Evolutionary conservation across 2,888 invertebrate species (phyloP).

Genomic region (Ormyrus thymus): DNA sequence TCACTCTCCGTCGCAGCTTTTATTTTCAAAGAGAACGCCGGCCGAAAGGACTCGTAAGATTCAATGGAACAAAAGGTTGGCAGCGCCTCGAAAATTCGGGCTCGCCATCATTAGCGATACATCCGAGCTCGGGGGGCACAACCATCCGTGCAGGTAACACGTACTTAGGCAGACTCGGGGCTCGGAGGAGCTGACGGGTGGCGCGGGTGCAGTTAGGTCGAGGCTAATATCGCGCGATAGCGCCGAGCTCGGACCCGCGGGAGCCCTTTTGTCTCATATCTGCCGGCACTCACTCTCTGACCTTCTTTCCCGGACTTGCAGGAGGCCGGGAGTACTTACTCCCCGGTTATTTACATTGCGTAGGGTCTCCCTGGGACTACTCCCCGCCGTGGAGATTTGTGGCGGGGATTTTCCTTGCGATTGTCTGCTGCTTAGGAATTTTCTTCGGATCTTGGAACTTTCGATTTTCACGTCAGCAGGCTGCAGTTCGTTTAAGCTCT

Average conservation of each 20-base stretch:
- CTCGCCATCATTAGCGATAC: too few species aligned
- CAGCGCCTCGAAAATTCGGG: too few species aligned
- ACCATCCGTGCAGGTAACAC: too few species aligned
- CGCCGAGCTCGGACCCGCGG: constrained; percentile 17
- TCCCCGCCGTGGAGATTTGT: too few species aligned
- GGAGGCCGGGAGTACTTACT: too few species aligned
- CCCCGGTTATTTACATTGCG: constrained; percentile 19
- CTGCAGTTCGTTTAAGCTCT: too few species aligned
- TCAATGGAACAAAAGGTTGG: too few species aligned
- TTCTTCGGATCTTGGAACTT: not conserved
- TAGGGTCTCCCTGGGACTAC: not conserved
- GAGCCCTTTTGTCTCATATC: constrained; percentile 37
- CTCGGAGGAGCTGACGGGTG: not conserved
- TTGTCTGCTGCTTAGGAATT: not conserved
- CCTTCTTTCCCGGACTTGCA: not conserved
- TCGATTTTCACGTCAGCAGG: not conserved
- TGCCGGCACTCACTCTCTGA: not conserved
- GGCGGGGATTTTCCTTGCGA: not conserved
- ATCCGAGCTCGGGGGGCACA: too few species aligned
- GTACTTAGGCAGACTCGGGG: too few species aligned
- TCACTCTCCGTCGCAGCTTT: too few species aligned
- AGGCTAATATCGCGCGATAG: constrained; percentile 14
- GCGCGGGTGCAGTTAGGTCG: constrained; percentile 14
- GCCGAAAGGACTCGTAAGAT: too few species aligned
- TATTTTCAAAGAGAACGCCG: too few species aligned